phyloP scores from a whole-genome alignment of 2,113 vertebrate genomes.

The Pseudonaja textilis region DNA sequence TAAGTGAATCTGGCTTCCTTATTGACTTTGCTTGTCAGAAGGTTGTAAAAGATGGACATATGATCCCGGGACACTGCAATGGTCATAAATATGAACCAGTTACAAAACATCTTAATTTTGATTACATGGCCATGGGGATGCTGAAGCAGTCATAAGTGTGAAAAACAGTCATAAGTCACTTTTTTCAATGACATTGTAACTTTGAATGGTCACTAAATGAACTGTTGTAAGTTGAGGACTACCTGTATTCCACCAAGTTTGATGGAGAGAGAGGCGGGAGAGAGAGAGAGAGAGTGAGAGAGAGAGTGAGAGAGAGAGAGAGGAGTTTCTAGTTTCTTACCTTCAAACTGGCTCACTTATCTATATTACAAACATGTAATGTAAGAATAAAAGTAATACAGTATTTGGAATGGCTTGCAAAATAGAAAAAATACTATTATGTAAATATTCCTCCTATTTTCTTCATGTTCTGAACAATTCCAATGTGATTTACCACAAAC shows the following conservation, averaged over 20 bases:
- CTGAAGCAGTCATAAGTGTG: background rate
- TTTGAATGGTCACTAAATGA: background rate
- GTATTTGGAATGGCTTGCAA: constrained; percentile 47
- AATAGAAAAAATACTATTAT: constrained; percentile 37
- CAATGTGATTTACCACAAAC: constrained; percentile 42
- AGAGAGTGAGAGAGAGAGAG: background rate
- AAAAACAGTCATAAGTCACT: background rate
- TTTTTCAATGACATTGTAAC: background rate
- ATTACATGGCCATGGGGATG: background rate
- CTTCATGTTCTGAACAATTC: constrained; percentile 41
- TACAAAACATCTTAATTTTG: background rate
- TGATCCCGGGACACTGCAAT: background rate
- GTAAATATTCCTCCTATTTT: constrained; percentile 45
- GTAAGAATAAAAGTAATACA: constrained; percentile 60
- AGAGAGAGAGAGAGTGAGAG: background rate
- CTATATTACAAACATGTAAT: constrained; percentile 42
- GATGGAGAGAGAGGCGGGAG: background rate
- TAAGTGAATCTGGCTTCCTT: background rate
- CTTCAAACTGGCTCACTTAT: background rate
- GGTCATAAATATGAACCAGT: background rate
- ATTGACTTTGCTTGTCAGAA: background rate
- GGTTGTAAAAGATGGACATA: background rate
- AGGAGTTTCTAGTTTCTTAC: background rate
- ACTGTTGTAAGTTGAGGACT: background rate
- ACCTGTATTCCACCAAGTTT: background rate